These are phyloP conservation scores for Plusia festucae DNA, from an alignment of 2,888 invertebrate species.

Conservation along the genomic window DNA sequence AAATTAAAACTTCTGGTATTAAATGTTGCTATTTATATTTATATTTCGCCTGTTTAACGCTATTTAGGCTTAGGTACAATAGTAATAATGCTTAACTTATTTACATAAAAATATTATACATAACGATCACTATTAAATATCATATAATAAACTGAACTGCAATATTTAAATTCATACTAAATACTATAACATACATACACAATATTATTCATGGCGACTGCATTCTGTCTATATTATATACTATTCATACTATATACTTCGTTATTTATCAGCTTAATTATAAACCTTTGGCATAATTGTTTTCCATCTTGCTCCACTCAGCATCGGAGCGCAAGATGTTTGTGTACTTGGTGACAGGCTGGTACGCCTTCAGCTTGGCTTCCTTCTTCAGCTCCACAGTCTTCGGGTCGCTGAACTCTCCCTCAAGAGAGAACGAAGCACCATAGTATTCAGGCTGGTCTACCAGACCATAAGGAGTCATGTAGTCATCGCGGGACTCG, in stretches of 20 bases:
- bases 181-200: neutral
- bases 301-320: constrained; percentile 67
- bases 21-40: neutral
- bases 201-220: neutral
- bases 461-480: constrained; percentile 88
- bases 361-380: constrained; percentile 80
- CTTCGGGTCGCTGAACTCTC: constrained; percentile 79
- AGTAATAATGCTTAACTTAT: neutral
- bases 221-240: neutral
- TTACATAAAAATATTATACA: neutral
- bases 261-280: neutral
- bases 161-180: neutral
- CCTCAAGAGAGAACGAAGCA: constrained; percentile 89
- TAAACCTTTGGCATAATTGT: neutral
- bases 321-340: constrained; percentile 68
- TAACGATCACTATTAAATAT: neutral
- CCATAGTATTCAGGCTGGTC: constrained; percentile 87
- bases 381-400: constrained; percentile 79
- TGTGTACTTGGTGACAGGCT: constrained; percentile 70
- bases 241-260: neutral
- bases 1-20: neutral
- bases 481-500: constrained; percentile 89
- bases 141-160: neutral
- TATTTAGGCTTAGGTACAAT: neutral
- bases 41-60: neutral